phyloP scores from a whole-genome alignment of 1,140 invertebrate genomes.

The Leptonema lineaticorne region DNA sequence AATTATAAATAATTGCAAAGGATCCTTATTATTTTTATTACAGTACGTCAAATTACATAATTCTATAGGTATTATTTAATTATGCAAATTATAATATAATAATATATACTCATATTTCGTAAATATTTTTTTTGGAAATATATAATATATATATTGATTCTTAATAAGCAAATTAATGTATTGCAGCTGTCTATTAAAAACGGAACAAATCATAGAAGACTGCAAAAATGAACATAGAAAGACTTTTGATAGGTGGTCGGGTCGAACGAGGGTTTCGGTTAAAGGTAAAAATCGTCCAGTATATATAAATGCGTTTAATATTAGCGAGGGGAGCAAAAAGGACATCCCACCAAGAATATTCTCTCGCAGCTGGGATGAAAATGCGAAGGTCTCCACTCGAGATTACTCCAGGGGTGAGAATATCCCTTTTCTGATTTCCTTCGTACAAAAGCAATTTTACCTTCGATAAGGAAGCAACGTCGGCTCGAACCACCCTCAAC shows the following conservation, averaged over 20 bases:
- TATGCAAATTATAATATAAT: no score
- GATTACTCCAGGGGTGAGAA: conserved; percentile 26
- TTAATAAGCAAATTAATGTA: no score
- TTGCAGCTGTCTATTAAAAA: no score
- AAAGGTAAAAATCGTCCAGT: conserved; percentile 25
- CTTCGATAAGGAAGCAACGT: conserved; percentile 24
- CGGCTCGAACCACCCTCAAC: conserved; percentile 5
- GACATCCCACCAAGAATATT: conserved; percentile 2
- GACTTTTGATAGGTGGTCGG: no score
- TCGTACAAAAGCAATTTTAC: conserved; percentile 21
- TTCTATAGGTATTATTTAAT: no score
- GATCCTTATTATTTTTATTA: no score
- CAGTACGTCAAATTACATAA: no score
- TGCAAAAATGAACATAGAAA: neutral
- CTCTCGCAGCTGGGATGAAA: conserved; percentile 17
- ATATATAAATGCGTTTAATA: conserved; percentile 29
- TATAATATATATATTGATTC: no score
- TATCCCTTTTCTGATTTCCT: conserved; percentile 30
- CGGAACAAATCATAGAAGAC: no score
- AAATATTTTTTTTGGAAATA: no score
- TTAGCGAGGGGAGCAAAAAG: conserved; percentile 13
- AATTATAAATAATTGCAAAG: no score
- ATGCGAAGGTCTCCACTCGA: conserved; percentile 20
- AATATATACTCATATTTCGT: no score
- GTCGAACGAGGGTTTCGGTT: neutral